Conservation (phyloP, 2,797 vertebrate genomes). For the Aphelocoma californica region DNA sequence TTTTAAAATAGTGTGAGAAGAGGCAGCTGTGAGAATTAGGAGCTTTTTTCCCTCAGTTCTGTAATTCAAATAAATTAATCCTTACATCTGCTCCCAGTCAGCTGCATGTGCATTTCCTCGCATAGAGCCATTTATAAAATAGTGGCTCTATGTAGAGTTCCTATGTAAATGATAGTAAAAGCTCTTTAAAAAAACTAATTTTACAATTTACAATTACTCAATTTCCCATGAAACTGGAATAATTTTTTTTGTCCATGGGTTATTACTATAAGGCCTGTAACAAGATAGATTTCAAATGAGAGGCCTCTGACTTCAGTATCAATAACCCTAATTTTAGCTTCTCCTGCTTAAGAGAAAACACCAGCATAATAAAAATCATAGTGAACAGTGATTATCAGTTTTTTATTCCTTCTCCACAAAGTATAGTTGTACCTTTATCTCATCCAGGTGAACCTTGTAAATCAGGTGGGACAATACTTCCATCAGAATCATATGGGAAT, state of each 20-base stretch:
- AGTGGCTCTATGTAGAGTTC: neutral
- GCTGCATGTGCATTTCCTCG: neutral
- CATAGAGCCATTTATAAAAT: neutral
- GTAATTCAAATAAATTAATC: neutral
- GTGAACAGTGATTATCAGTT: neutral
- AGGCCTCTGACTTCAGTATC: neutral
- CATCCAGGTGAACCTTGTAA: neutral
- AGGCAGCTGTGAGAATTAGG: neutral
- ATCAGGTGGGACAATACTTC: neutral
- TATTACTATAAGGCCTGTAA: neutral
- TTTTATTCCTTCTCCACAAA: neutral
- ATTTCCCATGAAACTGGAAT: neutral
- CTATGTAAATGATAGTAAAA: neutral
- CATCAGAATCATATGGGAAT: neutral
- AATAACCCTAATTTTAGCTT: neutral
- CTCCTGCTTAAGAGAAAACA: neutral
- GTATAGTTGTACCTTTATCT: neutral
- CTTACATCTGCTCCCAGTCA: neutral
- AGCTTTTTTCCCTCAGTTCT: neutral
- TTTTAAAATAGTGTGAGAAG: neutral
- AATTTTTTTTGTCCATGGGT: neutral
- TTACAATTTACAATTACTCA: neutral
- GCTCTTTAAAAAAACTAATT: neutral
- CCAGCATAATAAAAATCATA: fast-evolving
- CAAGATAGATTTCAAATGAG: neutral